phyloP scores from a whole-genome alignment of 2,113 vertebrate species.

The Panthera uncia region DNA sequence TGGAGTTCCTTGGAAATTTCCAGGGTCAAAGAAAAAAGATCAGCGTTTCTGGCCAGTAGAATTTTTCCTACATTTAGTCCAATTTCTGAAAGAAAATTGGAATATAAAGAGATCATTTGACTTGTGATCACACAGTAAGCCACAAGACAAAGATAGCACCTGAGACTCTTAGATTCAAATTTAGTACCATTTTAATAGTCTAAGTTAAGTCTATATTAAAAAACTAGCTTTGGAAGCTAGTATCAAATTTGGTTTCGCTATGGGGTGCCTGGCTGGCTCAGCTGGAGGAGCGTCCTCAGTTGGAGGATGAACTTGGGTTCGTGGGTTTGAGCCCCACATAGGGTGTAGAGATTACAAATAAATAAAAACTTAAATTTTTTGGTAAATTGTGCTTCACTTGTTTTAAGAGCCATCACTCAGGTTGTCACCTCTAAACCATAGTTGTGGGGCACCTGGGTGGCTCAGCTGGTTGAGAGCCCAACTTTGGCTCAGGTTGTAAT shows the following conservation, averaged over 20 bases:
- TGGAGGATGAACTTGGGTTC: too few species aligned
- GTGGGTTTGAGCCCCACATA: too few species aligned
- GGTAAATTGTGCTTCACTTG: slow-evolving; percentile 22
- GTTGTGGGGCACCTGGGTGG: neutral
- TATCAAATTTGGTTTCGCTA: neutral
- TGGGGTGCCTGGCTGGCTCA: too few species aligned
- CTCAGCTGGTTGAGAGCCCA: neutral
- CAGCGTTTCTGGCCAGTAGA: slow-evolving; percentile 35
- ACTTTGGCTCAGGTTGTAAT: neutral
- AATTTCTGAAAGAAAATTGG: slow-evolving; percentile 54
- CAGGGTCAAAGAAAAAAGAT: slow-evolving; percentile 39
- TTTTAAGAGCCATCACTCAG: neutral
- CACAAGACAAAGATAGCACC: slow-evolving; percentile 63
- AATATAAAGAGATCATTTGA: slow-evolving; percentile 52
- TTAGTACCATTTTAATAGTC: slow-evolving; percentile 2
- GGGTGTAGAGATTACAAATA: too few species aligned
- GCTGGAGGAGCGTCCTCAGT: too few species aligned
- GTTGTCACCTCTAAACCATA: too few species aligned
- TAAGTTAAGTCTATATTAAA: slow-evolving; percentile 47
- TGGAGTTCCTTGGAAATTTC: slow-evolving; percentile 18
- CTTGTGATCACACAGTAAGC: slow-evolving; percentile 53
- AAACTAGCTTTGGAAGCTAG: slow-evolving; percentile 6
- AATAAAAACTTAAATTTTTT: neutral
- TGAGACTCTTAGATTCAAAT: slow-evolving; percentile 52
- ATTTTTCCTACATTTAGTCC: slow-evolving; percentile 46